These are phyloP conservation scores for Lithophane semibrunnea DNA, from an alignment of 2,888 invertebrate genomes.

Conservation along the genomic window DNA sequence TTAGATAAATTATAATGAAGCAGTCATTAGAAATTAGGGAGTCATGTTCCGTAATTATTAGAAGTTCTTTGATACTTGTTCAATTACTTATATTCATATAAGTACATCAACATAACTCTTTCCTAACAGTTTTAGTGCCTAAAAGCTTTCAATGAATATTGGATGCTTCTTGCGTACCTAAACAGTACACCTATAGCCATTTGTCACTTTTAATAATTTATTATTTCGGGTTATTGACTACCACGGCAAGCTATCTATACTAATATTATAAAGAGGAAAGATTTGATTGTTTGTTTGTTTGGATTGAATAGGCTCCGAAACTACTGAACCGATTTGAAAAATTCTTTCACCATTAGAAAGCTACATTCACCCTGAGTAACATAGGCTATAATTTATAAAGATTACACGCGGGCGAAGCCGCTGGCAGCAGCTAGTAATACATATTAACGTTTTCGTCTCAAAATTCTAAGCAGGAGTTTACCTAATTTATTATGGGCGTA, in stretches of 20 bases:
- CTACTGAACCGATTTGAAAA: too few relatives aligned
- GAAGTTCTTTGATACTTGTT: not conserved
- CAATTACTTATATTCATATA: too few relatives aligned
- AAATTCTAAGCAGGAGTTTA: slow-evolving; percentile 1
- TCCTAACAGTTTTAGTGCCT: not conserved
- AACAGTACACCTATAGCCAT: not conserved
- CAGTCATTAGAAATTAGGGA: too few relatives aligned
- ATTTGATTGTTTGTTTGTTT: too few relatives aligned
- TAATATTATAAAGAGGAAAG: too few relatives aligned
- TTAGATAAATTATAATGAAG: too few relatives aligned
- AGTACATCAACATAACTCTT: not conserved
- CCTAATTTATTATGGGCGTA: not conserved
- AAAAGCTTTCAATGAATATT: slow-evolving; percentile 14
- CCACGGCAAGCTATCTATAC: not conserved
- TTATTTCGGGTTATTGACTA: slow-evolving; percentile 13
- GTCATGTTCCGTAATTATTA: not conserved
- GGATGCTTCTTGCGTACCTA: not conserved
- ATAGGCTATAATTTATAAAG: too few relatives aligned
- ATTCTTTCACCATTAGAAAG: too few relatives aligned
- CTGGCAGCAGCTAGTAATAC: too few relatives aligned
- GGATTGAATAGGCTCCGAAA: too few relatives aligned
- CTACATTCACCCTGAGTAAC: too few relatives aligned
- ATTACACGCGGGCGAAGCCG: too few relatives aligned
- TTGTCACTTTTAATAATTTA: slow-evolving; percentile 20
- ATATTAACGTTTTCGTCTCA: not conserved